Evolutionary conservation across 2,888 invertebrate genomes (phyloP).

Genomic region (Archips crataeganus): DNA sequence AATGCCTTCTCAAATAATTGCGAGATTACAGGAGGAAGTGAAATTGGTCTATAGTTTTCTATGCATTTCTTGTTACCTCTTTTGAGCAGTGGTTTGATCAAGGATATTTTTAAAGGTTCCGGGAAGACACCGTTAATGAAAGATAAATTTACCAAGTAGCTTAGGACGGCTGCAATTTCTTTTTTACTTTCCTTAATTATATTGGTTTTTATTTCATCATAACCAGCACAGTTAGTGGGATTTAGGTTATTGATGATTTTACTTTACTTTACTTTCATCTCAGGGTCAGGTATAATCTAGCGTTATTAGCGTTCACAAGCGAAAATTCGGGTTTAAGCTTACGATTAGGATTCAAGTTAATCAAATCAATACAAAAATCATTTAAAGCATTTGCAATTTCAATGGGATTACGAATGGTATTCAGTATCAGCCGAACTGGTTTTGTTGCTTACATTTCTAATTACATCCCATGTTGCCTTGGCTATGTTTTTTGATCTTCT

Average conservation of each 20-base stretch:
- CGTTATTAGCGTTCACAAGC: not conserved
- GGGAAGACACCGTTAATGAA: not conserved
- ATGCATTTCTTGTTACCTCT: not conserved
- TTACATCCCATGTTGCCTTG: not conserved
- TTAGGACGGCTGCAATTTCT: not conserved
- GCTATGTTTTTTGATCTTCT: not conserved
- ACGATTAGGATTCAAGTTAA: not conserved
- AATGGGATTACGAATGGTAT: not conserved
- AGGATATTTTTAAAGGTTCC: not conserved
- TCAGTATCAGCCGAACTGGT: not conserved
- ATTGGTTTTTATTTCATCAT: not conserved
- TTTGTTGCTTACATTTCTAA: not conserved
- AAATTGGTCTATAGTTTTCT: not conserved
- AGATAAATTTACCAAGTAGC: not conserved
- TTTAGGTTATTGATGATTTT: not conserved
- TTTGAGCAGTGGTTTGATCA: not conserved
- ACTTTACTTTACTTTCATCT: not conserved
- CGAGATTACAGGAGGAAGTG: not conserved
- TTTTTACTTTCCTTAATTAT: not conserved
- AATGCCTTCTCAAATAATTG: not conserved
- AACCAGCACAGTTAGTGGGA: not conserved
- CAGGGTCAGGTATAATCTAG: not conserved
- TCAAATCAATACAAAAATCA: not conserved
- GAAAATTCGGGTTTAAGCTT: not conserved
- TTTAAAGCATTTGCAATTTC: conserved; percentile 7